Evolutionary conservation across 1,140 invertebrate species (phyloP), one percentile per base, ranked within the genome.

Genomic region (Nomia melanderi): DNA sequence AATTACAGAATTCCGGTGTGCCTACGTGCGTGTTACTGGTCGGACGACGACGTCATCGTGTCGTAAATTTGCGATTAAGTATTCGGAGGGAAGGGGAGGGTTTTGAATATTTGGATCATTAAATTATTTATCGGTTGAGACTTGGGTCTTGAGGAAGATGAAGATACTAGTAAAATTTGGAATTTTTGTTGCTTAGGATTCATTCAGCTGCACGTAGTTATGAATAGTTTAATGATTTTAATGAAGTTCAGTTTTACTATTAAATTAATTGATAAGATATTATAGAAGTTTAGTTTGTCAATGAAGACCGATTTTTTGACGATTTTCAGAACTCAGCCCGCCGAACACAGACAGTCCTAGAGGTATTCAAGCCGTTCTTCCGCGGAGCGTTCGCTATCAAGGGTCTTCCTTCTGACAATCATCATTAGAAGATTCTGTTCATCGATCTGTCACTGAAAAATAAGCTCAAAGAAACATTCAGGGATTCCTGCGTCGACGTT

Each of bases 271-370:
- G n/a, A n/a, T n/a, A n/a, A n/a, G n/a, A n/a, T n/a, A n/a, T n/a
- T n/a, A n/a, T n/a, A n/a, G n/a, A n/a, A n/a, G n/a, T n/a, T 8
- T 20, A 9, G 53, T 27, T 54, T 4, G 7, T 12, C 29, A 63
- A 33, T 12, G 27, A 75, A 41, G 1, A 66, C 12, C 74, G 54
- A 72, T 71, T 5, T 14, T 17, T 53, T 74, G 12, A 47, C 12
- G 70, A 23, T 82, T 94, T 94, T n/a, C 92, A 95, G 95, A 95
- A 94, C 83, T 94, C 95, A n/a, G 95, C 95, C 14, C 94, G 94
- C 60, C 93, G 95, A 57, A 95, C 95, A 73, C 94, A 94, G 78
- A 93, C 93, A 1, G 92, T 95, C 79, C 88, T 95, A 60, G 92
- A 95, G 33, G 91, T 95, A 12, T 95, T 96, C 86, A 94, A 95